Base-by-base conservation (phyloP, 2,888 invertebrate species). In the Nomada fucata region DNA sequence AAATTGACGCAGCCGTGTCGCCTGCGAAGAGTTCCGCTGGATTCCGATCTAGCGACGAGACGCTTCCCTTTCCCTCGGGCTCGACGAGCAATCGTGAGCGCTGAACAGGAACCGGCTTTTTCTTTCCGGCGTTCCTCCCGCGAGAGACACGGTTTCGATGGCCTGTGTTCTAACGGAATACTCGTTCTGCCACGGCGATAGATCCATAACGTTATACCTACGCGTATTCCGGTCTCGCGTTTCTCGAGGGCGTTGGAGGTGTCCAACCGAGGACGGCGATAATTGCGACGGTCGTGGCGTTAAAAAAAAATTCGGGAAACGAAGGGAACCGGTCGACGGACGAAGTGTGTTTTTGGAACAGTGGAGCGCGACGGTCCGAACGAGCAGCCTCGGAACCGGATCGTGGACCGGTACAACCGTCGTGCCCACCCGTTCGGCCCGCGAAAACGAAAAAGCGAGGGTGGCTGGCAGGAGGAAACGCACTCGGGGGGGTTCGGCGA, bases 41-140 rank as follows among this genome's bases (percentile, higher is more conserved):
- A 36, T 36, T 36, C 36, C 36, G 36, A 36, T 36, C 36, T 7
- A 36, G 36, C 36, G 36, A 36, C 36, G 36, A 7, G 36, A 7
- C 36, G 7, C 36, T 36, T 50, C n/a, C 29, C 11, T 50, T 65
- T 9, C 15, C 23, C 75, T 52, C 23, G 18, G 13, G 68, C 36
- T 64, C 61, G 26, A 65, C 20, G 64, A 71, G 18, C 42, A 20
- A 68, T 50, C 72, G 67, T 20, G 63, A 64, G 65, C 73, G 80
- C 57, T 59, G 73, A 79, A 71, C 36, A 72, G 79, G 72, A 79
- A 79, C 80, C 59, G 70, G 47, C 59, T 76, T 42, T 57, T 79
- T 79, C 68, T 79, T 79, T 79, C 78, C 78, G 78, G 69, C 29
- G 79, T 78, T 78, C 69, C 50, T 79, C 63, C 78, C 78, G 68